Conservation (phyloP, 2,888 invertebrate species). For the Parasteatoda lunata region DNA sequence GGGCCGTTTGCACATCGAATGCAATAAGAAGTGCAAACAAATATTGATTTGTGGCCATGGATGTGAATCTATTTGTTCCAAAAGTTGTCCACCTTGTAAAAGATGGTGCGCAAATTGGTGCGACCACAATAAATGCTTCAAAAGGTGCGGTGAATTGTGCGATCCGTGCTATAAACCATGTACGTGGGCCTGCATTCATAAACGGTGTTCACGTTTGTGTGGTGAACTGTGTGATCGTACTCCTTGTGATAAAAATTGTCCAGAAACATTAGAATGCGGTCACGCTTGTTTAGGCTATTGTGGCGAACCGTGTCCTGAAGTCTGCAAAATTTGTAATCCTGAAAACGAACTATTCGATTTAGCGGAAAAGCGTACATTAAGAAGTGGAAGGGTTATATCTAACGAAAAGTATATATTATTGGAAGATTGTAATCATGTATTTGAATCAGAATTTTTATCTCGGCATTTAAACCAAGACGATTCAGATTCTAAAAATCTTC, state of each 20-base stretch:
- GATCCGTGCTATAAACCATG: conserved; percentile 73
- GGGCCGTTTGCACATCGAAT: conserved; percentile 74
- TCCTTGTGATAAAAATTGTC: conserved; percentile 73
- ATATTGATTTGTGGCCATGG: conserved; percentile 74
- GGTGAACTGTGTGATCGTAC: conserved; percentile 74
- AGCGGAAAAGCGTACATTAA: background rate
- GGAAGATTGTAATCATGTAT: conserved; percentile 73
- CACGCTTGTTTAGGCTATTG: conserved; percentile 83
- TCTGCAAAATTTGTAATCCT: conserved; percentile 78
- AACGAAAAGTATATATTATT: conserved; percentile 71
- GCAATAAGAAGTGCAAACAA: conserved; percentile 72
- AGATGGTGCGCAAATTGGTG: conserved; percentile 73
- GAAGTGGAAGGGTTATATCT: conserved; percentile 69
- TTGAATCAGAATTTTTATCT: conserved; percentile 73
- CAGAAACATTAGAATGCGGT: conserved; percentile 75
- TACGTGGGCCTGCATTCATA: conserved; percentile 72
- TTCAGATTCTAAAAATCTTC: conserved; percentile 25
- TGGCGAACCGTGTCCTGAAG: conserved; percentile 81
- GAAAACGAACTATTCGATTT: conserved; percentile 71
- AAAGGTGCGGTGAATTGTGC: conserved; percentile 72
- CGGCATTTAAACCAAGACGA: conserved; percentile 23
- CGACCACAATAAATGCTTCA: conserved; percentile 72
- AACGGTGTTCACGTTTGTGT: conserved; percentile 73
- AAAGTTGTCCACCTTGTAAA: conserved; percentile 74
- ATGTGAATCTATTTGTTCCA: conserved; percentile 73